Conservation (phyloP, 2,797 vertebrate genomes). For the Orientallactaga sibirica region DNA sequence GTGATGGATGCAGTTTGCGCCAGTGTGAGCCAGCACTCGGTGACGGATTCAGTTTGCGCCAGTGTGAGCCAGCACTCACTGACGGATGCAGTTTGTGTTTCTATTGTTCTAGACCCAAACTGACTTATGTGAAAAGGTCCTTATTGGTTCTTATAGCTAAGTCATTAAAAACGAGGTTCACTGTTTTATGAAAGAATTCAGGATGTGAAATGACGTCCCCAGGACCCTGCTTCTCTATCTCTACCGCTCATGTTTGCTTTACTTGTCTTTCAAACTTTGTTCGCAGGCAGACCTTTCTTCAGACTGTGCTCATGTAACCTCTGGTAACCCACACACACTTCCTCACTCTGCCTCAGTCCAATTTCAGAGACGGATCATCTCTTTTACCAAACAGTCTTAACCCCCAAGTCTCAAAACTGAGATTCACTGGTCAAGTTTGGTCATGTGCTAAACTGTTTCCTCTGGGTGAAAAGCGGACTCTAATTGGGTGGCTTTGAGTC, state of each 20-base stretch:
- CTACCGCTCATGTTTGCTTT: not conserved
- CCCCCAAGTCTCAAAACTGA: not conserved
- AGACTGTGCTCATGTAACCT: not conserved
- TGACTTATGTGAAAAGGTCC: no score
- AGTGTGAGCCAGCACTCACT: no score
- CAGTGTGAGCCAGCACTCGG: no score
- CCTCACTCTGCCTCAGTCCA: not conserved
- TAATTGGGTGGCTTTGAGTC: not conserved
- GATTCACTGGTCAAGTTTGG: not conserved
- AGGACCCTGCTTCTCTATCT: not conserved
- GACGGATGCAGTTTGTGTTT: no score
- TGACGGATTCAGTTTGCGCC: no score
- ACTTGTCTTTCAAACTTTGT: not conserved
- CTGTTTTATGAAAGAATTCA: not conserved
- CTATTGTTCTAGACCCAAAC: no score
- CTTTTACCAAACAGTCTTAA: not conserved
- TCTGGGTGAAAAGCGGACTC: not conserved
- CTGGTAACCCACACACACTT: not conserved
- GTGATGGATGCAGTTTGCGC: no score
- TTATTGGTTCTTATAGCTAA: not conserved
- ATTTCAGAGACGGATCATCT: not conserved
- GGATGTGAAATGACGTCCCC: not conserved
- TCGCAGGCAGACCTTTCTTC: not conserved
- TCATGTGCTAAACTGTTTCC: not conserved
- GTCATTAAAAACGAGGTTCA: not conserved